Evolutionary conservation across 2,113 vertebrate genomes (phyloP).

Genomic region (Melanocharis versteri): DNA sequence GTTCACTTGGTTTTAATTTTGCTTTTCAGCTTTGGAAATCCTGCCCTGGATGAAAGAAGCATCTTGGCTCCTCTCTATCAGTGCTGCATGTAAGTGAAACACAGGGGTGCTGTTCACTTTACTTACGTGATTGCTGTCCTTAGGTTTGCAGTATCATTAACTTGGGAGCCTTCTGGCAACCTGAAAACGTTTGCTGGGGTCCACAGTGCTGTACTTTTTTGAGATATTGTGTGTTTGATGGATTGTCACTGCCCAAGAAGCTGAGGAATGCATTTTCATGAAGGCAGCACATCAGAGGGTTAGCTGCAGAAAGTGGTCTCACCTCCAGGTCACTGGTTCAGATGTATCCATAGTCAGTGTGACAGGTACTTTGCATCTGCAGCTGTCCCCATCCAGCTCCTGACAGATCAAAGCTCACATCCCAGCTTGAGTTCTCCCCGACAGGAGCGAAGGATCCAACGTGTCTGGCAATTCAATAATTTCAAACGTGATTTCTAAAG

Average conservation of each 20-base stretch:
- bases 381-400: neutral
- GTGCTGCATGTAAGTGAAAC: conserved; percentile 95
- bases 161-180: neutral
- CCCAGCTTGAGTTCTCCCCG: neutral
- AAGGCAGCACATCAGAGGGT: neutral
- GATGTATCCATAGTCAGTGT: neutral
- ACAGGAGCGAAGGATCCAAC: neutral
- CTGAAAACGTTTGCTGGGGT: neutral
- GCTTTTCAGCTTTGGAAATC: conserved; percentile 91
- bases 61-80: conserved; percentile 97
- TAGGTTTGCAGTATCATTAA: neutral
- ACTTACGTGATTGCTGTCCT: neutral
- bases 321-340: neutral
- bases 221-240: neutral
- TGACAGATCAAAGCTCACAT: neutral
- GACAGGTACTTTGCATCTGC: neutral
- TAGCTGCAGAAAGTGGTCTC: neutral
- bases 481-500: neutral
- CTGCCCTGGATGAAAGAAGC: conserved; percentile 93
- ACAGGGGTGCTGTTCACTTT: neutral
- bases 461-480: neutral
- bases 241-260: neutral
- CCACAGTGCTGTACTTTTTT: neutral
- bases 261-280: neutral
- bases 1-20: conserved; percentile 37